Percentiles rank a stretch among this genome's conserved stretches.
These are phyloP conservation scores for Lasioglossum morio DNA, from an alignment of 2,888 invertebrate genomes.

Conservation along the genomic window DNA sequence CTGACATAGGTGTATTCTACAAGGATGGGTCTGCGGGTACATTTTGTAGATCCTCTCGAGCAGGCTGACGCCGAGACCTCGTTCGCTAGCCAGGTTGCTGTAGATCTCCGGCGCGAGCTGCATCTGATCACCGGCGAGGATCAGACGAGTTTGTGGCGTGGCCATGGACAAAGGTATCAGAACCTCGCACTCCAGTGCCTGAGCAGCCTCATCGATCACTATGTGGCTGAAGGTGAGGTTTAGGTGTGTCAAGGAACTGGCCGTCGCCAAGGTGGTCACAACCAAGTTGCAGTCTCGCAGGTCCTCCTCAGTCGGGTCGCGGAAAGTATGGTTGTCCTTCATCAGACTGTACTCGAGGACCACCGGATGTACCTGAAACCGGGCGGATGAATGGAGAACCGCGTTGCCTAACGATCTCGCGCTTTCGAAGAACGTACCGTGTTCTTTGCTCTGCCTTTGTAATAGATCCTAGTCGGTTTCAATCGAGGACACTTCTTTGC, in stretches of 20 bases:
- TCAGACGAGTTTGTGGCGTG: conserved; percentile 89
- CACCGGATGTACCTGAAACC: conserved; percentile 76
- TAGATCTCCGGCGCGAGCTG: conserved; percentile 93
- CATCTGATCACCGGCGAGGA: conserved; percentile 95
- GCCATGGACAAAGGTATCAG: conserved; percentile 92
- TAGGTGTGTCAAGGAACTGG: conserved; percentile 90
- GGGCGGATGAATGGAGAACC: conserved; percentile 5
- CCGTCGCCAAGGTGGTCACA: conserved; percentile 92
- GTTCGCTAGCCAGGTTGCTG: conserved; percentile 90
- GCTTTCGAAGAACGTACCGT: conserved; percentile 87
- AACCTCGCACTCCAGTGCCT: conserved; percentile 94
- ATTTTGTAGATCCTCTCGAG: conserved; percentile 92
- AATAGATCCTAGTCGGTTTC: conserved; percentile 91
- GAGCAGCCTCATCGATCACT: conserved; percentile 94
- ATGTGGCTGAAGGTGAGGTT: conserved; percentile 92
- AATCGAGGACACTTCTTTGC: conserved; percentile 88
- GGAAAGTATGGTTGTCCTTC: conserved; percentile 87
- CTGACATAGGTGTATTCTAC: conserved; percentile 92
- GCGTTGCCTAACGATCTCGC: not conserved
- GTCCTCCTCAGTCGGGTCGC: conserved; percentile 90
- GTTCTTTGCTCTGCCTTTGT: conserved; percentile 91
- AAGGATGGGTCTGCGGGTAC: conserved; percentile 90
- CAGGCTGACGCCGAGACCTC: conserved; percentile 90
- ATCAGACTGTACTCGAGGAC: conserved; percentile 89
- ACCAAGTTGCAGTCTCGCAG: conserved; percentile 89